Evolutionary conservation across 2,888 invertebrate genomes (phyloP), one percentile per base, ranked within the genome.

Genomic region (Exocentrus adspersus): DNA sequence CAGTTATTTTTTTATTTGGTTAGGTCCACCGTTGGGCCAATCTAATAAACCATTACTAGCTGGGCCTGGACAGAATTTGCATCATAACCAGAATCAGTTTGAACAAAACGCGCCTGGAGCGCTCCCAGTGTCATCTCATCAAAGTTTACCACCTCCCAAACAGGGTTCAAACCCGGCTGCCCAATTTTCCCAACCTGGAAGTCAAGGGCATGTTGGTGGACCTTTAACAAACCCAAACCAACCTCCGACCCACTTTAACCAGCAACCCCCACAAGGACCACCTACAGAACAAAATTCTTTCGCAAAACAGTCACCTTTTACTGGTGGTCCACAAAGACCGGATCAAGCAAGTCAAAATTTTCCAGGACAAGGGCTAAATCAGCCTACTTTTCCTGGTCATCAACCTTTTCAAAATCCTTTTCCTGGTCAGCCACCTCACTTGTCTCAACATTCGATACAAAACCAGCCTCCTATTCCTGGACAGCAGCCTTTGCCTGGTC

Each of bases 71-170:
- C 37, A 37, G n/a, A 12, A 0, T 12, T n/a, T 2, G 9, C 20
- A 28, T 50, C 52, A 46, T 28, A 81, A 80, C 30, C 80, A 76
- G 20, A 79, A 48, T 72, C 75, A 50, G 67, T 73, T 48, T 76
- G 19, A 20, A 12, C 54, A 58, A 20, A 24, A 59, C 30, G 14
- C 10, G n/a, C 17, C 32, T 5, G 42, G 32, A 10, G 41, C 19
- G 3, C 37, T 19, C n/a, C 21, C 20, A 10, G 43, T 12, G 17
- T 59, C n/a, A n/a, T n/a, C 56, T n/a, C 57, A 46, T 58, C 60
- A 60, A 56, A 62, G 57, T 43, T 21, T 32, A 10, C 57, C 57
- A 19, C 42, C 60, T 5, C n/a, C 12, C 14, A 50, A 57, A 48
- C 60, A 54, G 14, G 37, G 12, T 5, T 37, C 37, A 37, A 37